Conservation (phyloP, 2,797 vertebrate genomes). For the Characodon lateralis region DNA sequence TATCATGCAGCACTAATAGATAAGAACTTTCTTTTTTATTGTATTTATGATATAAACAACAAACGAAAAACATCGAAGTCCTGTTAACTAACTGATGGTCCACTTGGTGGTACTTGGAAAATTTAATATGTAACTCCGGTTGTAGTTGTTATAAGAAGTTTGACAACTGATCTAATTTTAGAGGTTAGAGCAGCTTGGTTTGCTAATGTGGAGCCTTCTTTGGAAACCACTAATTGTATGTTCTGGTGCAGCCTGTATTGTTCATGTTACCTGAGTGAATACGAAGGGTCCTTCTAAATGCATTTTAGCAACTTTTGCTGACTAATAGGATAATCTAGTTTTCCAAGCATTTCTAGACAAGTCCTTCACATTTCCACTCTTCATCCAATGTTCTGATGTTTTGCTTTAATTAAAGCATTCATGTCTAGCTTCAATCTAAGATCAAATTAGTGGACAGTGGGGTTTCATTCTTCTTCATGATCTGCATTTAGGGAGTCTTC, state of each 20-base stretch:
- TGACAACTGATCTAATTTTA: neutral
- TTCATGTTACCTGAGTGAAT: neutral
- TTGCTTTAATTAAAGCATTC: neutral
- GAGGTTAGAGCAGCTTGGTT: neutral
- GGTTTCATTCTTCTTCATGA: neutral
- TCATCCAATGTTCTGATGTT: neutral
- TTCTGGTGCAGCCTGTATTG: neutral
- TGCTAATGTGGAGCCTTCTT: neutral
- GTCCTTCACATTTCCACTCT: neutral
- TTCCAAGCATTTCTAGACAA: neutral
- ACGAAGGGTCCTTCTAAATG: neutral
- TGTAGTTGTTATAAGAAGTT: neutral
- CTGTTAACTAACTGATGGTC: neutral
- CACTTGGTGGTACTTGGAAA: neutral
- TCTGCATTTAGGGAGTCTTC: neutral
- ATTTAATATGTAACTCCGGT: neutral
- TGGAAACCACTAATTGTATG: neutral
- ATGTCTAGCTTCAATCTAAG: neutral
- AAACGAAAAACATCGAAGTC: neutral
- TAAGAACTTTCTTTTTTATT: neutral
- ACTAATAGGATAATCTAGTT: neutral
- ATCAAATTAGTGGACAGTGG: neutral
- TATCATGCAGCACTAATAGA: neutral
- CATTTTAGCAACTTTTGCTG: neutral
- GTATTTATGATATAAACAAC: neutral